Evolutionary conservation across 2,113 vertebrate species (phyloP), one percentile per base, ranked within the genome.

Genomic region (Oreotrochilus melanogaster): DNA sequence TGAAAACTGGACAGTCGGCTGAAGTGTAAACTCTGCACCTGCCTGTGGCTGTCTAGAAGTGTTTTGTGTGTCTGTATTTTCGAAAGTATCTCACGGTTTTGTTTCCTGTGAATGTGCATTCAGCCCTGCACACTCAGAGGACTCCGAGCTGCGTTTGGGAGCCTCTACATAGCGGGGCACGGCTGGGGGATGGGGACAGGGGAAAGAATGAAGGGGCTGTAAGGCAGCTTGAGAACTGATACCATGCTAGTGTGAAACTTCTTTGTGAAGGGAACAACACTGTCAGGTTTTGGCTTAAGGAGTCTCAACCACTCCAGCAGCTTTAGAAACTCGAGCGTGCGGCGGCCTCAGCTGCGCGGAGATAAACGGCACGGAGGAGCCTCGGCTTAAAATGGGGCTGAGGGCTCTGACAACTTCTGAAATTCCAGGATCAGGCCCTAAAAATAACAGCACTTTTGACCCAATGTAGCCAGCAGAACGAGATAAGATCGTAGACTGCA

Each of bases 51-150:
- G 81, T 92, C 88, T 66, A 73, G 35, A 65, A 83, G 82, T 23
- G 30, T 58, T 96, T 72, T 96, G 85, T 84, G 85, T 48, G 88
- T 86, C 88, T 90, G 91, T 43, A 8, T 93, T 91, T 96, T 95
- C 93, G 91, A 76, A 96, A 97, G 88, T 89, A 71, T 97, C 92
- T 97, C 94, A 58, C 56, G 91, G 92, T 96, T 96, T 90, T 95
- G 89, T 95, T 97, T 96, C 86, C 93, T 89, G 81, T 94, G 88
- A 86, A 76, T 87, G 95, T 96, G 93, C 93, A 87, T 87, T 97
- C 88, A 96, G 92, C 92, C 92, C 94, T 96, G 75, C 58, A 96
- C 72, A 78, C 93, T 87, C 75, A 35, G 19, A 4, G 88, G 92
- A 92, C 66, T 89, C 95, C 93, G 37, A 94, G 95, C 95, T 42